Evolutionary conservation across 2,797 vertebrate genomes (phyloP).

Genomic region (Tadarida brasiliensis): DNA sequence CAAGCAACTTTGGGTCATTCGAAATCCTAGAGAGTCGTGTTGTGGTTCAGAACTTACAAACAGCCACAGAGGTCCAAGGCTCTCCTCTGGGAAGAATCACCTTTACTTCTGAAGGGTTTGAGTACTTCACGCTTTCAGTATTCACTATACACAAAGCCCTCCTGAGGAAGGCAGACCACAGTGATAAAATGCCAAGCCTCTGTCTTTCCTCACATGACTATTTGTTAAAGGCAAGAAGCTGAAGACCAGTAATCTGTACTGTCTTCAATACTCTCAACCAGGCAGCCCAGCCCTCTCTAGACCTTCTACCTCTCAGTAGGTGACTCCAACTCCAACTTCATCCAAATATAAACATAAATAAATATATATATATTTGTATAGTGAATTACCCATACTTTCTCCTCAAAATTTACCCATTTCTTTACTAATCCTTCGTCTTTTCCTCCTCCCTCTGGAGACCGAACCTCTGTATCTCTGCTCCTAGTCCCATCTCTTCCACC

Average conservation of each 20-base stretch:
- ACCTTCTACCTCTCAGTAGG: background rate
- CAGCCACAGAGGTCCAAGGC: background rate
- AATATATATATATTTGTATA: background rate
- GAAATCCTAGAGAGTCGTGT: background rate
- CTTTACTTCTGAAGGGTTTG: background rate
- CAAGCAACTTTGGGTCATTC: background rate
- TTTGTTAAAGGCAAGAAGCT: background rate
- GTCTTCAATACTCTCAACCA: background rate
- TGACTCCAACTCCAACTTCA: conserved; percentile 8
- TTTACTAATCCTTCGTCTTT: background rate
- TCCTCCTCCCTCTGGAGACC: background rate
- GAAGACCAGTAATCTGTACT: background rate
- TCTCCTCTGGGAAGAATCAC: background rate
- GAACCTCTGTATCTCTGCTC: background rate
- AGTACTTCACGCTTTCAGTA: background rate
- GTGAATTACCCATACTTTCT: background rate
- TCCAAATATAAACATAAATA: background rate
- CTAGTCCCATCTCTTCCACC: background rate
- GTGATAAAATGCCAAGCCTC: conserved; percentile 9
- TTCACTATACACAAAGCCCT: background rate
- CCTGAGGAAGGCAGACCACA: background rate
- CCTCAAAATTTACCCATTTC: background rate
- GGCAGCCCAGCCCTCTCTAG: background rate
- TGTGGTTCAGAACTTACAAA: background rate
- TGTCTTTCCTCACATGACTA: background rate